Evolutionary conservation across 2,888 invertebrate genomes (phyloP).

Genomic region (Thumatha senex): DNA sequence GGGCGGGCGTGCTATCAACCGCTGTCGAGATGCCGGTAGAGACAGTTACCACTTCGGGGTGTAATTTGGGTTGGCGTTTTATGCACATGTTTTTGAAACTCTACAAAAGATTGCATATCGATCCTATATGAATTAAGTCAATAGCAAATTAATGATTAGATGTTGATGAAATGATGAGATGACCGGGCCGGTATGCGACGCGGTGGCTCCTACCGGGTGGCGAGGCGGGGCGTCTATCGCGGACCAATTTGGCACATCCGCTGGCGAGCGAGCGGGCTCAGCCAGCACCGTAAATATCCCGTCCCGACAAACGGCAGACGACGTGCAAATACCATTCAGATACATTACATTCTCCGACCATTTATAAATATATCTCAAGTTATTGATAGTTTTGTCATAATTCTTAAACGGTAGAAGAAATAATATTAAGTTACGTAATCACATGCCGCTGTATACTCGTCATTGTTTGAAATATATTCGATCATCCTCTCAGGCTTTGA

Average conservation of each 20-base stretch:
- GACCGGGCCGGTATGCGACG: slow-evolving; percentile 77
- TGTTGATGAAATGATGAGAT: slow-evolving; percentile 62
- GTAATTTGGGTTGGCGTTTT: slow-evolving; percentile 44
- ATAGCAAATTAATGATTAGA: slow-evolving; percentile 45
- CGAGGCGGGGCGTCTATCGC: slow-evolving; percentile 64
- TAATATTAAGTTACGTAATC: slow-evolving; percentile 56
- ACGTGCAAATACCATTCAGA: slow-evolving; percentile 46
- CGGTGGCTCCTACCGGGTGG: slow-evolving; percentile 76
- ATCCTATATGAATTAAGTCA: slow-evolving; percentile 44
- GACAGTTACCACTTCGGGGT: slow-evolving; percentile 45
- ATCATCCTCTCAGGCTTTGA: slow-evolving; percentile 63
- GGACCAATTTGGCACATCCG: slow-evolving; percentile 82
- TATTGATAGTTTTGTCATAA: slow-evolving; percentile 8
- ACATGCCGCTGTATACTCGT: slow-evolving; percentile 50
- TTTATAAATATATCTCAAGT: slow-evolving; percentile 33
- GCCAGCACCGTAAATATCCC: slow-evolving; percentile 71
- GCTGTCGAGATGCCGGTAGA: slow-evolving; percentile 42
- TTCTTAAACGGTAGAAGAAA: slow-evolving; percentile 7
- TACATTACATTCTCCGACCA: slow-evolving; percentile 37
- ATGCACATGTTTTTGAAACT: slow-evolving; percentile 44
- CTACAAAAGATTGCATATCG: slow-evolving; percentile 44
- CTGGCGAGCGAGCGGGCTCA: slow-evolving; percentile 65
- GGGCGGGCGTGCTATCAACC: slow-evolving; percentile 44
- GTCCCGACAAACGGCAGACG: slow-evolving; percentile 51
- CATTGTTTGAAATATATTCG: slow-evolving; percentile 63